These are phyloP conservation scores for Melanocharis versteri DNA, from an alignment of 2,113 vertebrate species.

Conservation along the genomic window DNA sequence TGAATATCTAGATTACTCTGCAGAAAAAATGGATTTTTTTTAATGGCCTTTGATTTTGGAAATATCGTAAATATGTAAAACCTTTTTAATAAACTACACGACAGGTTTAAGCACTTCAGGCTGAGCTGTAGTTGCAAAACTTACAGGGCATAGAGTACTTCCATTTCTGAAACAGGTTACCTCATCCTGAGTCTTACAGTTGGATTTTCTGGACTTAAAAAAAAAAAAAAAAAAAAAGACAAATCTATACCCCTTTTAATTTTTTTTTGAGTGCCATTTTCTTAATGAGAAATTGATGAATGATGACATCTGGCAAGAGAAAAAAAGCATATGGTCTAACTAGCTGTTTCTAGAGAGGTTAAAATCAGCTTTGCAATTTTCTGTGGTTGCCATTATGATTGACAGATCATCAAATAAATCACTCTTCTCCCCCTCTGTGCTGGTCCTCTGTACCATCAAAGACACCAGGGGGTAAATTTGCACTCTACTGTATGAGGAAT, in stretches of 20 bases:
- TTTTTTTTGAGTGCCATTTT: slow-evolving; percentile 58
- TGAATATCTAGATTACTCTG: not conserved
- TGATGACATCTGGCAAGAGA: slow-evolving; percentile 76
- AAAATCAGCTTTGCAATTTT: slow-evolving; percentile 77
- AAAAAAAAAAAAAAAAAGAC: not conserved
- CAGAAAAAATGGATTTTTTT: not conserved
- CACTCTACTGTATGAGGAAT: slow-evolving; percentile 66
- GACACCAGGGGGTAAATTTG: slow-evolving; percentile 69
- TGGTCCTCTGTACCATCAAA: slow-evolving; percentile 67
- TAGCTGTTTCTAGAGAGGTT: slow-evolving; percentile 79
- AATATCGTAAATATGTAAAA: not conserved
- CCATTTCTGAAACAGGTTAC: not conserved
- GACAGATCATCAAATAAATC: slow-evolving; percentile 79
- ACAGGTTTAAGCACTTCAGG: not conserved
- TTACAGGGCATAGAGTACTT: not conserved
- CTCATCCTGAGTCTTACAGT: not conserved
- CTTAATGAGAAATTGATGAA: slow-evolving; percentile 82
- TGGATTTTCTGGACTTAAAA: slow-evolving; percentile 7
- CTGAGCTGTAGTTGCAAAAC: not conserved
- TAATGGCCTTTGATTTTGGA: not conserved
- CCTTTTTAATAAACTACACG: not conserved
- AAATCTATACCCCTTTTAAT: not conserved
- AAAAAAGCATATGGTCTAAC: slow-evolving; percentile 78
- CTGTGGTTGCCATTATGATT: slow-evolving; percentile 75
- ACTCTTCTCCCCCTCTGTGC: slow-evolving; percentile 49